Conservation (phyloP, 2,888 invertebrate genomes). For the Macropis europaea region DNA sequence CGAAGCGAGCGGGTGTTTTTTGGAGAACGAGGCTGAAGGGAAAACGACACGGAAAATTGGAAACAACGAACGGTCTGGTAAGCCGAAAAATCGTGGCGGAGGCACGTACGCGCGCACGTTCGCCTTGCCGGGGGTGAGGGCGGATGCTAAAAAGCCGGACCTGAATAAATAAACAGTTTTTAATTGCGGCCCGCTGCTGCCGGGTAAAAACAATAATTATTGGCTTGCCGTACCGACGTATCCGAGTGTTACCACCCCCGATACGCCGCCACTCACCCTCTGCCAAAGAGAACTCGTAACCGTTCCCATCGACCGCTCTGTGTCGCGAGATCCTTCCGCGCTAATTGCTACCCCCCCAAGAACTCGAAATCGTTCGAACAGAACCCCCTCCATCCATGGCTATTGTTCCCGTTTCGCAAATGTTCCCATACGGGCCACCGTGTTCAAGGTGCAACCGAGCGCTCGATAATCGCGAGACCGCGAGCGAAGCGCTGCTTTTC, state of each 20-base stretch:
- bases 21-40: conserved; percentile 45
- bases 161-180: conserved; percentile 80
- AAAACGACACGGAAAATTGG: conserved; percentile 65
- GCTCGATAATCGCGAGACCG: background rate
- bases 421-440: background rate
- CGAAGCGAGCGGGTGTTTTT: conserved; percentile 55
- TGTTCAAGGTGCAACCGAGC: background rate
- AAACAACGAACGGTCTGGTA: conserved; percentile 66
- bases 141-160: conserved; percentile 77
- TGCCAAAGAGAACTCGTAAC: background rate
- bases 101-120: conserved; percentile 35
- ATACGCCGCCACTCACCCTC: conserved; percentile 57
- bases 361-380: background rate
- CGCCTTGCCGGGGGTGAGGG: conserved; percentile 53
- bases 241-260: conserved; percentile 63
- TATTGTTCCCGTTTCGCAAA: background rate
- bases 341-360: conserved; percentile 3
- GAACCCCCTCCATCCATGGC: too few species aligned
- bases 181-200: conserved; percentile 78
- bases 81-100: conserved; percentile 68
- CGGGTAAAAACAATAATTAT: conserved; percentile 79
- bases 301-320: background rate
- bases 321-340: background rate
- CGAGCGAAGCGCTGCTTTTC: too few species aligned
- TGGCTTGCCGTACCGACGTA: conserved; percentile 70